A percentile compares a stretch with the other conserved stretches of the same genome.
Conservation (phyloP, 2,888 invertebrate genomes). For the Sminthurinus aureus region DNA sequence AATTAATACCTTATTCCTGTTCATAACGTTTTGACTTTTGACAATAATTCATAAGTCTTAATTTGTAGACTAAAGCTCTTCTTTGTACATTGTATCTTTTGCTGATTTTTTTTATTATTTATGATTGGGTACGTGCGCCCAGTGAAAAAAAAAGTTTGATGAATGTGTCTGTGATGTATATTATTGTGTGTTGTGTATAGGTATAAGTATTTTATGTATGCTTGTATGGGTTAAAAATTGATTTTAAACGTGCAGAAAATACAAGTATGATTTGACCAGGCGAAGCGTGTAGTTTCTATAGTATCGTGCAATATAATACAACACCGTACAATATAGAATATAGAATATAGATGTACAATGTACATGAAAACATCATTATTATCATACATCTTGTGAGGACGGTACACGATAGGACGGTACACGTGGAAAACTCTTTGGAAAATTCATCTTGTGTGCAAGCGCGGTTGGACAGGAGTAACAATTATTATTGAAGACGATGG, state of each 20-base stretch:
- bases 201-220: not conserved
- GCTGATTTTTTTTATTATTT: no score
- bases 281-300: no score
- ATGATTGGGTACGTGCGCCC: no score
- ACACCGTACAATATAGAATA: no score
- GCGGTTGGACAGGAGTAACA: slow-evolving; percentile 8
- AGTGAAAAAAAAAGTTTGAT: no score
- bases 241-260: not conserved
- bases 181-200: not conserved
- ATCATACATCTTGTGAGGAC: not conserved
- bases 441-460: not conserved
- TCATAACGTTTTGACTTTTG: no score
- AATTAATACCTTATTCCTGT: no score
- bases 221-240: not conserved
- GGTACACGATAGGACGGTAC: no score
- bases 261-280: not conserved
- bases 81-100: not conserved
- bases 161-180: not conserved
- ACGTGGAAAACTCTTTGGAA: not conserved
- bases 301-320: no score
- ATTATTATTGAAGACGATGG: slow-evolving; percentile 14
- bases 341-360: not conserved
- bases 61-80: not conserved
- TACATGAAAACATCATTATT: not conserved
- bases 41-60: not conserved